phyloP scores from a whole-genome alignment of 2,888 invertebrate species.

The Drosophila monieri region DNA sequence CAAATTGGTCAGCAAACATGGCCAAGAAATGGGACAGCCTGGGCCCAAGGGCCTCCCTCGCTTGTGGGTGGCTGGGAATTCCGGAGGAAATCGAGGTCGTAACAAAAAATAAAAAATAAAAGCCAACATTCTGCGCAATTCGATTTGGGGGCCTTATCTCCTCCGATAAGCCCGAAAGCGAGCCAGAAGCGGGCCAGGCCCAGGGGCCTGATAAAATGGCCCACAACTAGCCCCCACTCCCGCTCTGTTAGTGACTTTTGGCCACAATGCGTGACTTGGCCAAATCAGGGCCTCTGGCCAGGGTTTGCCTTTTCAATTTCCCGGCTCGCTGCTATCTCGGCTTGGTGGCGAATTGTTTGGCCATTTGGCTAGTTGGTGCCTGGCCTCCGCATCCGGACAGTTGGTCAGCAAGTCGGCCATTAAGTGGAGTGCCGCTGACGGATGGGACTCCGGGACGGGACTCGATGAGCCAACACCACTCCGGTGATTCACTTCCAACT shows the following conservation, averaged over 20 bases:
- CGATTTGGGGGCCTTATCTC: slow-evolving; percentile 25
- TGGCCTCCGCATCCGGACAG: slow-evolving; percentile 4
- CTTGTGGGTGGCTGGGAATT: slow-evolving; percentile 5
- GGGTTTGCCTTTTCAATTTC: slow-evolving; percentile 41
- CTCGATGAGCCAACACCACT: slow-evolving; percentile 17
- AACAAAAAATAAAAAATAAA: background rate
- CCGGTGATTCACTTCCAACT: slow-evolving; percentile 39
- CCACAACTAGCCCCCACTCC: slow-evolving; percentile 25
- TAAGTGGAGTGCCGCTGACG: slow-evolving; percentile 62
- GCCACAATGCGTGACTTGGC: slow-evolving; percentile 61
- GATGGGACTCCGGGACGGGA: slow-evolving; percentile 25
- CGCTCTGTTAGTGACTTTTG: background rate
- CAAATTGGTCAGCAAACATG: slow-evolving; percentile 58
- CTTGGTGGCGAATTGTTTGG: slow-evolving; percentile 43
- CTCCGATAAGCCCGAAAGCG: slow-evolving; percentile 54
- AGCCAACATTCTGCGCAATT: slow-evolving; percentile 14
- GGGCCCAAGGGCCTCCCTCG: background rate
- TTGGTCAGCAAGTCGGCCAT: slow-evolving; percentile 45
- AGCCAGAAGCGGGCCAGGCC: background rate
- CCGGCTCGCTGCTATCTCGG: slow-evolving; percentile 29
- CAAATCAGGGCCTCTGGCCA: slow-evolving; percentile 49
- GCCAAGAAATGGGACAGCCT: background rate
- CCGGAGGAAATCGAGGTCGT: slow-evolving; percentile 7
- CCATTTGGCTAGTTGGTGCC: slow-evolving; percentile 21
- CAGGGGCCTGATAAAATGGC: slow-evolving; percentile 28